Percentiles rank a stretch among this genome's conserved stretches.
Conservation (phyloP, 2,113 vertebrate species). For the Cynocephalus volans region DNA sequence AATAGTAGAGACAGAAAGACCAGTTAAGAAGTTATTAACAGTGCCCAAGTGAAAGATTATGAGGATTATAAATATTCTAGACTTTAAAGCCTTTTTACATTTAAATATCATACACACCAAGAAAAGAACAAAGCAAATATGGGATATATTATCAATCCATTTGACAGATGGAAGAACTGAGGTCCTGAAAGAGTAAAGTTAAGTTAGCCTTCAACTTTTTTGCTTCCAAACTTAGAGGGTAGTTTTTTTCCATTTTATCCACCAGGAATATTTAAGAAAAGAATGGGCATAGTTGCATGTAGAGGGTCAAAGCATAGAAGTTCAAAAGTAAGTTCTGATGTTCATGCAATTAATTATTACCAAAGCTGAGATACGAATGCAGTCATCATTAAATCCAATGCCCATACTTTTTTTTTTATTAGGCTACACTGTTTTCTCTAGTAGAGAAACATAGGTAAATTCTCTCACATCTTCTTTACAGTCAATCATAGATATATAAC, state of each 20-base stretch:
- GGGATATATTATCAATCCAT: not conserved
- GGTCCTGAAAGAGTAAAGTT: not conserved
- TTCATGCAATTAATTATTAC: not conserved
- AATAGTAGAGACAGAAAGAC: not conserved
- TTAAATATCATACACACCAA: not conserved
- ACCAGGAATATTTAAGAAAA: not conserved
- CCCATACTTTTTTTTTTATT: not conserved
- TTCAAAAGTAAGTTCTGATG: conserved; percentile 39
- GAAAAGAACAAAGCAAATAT: not conserved
- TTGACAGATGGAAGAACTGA: not conserved
- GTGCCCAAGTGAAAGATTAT: not conserved
- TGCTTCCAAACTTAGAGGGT: not conserved
- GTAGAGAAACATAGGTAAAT: not conserved
- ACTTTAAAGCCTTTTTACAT: not conserved
- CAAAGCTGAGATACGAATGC: not conserved
- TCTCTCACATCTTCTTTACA: not conserved
- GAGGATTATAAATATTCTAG: not conserved
- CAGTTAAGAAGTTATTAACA: not conserved
- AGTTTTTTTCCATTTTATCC: not conserved
- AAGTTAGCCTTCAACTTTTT: not conserved
- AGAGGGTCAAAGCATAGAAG: not conserved
- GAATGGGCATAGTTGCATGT: not conserved
- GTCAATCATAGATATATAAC: not conserved
- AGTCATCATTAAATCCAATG: not conserved
- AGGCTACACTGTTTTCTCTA: not conserved